Evolutionary conservation across 2,113 vertebrate genomes (phyloP).

Genomic region (Corvus hawaiiensis): DNA sequence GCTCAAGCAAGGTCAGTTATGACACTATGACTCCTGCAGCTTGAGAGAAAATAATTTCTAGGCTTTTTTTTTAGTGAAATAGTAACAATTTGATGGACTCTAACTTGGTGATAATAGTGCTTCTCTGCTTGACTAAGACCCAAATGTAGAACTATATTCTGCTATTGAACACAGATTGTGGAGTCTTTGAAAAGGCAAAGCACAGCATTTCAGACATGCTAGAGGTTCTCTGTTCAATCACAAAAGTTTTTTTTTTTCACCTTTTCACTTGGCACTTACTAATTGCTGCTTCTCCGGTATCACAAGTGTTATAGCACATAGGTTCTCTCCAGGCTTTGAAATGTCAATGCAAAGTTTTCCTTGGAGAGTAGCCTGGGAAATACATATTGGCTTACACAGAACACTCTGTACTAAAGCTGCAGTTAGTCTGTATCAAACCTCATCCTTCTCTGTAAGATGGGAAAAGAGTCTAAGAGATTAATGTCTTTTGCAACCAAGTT

Average conservation of each 20-base stretch:
- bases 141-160: neutral
- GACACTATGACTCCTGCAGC: neutral
- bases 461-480: neutral
- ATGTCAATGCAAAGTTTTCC: neutral
- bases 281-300: neutral
- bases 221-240: neutral
- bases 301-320: neutral
- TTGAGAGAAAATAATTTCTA: neutral
- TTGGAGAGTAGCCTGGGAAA: neutral
- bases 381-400: neutral
- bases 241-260: neutral
- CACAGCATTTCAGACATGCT: neutral
- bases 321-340: neutral
- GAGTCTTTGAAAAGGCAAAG: neutral
- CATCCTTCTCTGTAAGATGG: neutral
- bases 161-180: neutral
- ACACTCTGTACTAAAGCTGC: neutral
- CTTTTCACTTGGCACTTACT: neutral
- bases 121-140: neutral
- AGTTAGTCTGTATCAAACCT: neutral
- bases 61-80: neutral
- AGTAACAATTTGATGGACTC: neutral
- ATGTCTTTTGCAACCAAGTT: neutral
- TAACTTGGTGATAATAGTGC: neutral
- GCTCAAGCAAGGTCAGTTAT: slow-evolving; percentile 76